Evolutionary conservation across 2,888 invertebrate genomes (phyloP), one percentile per base, ranked within the genome.

Genomic region (Cerceris ruficornis): DNA sequence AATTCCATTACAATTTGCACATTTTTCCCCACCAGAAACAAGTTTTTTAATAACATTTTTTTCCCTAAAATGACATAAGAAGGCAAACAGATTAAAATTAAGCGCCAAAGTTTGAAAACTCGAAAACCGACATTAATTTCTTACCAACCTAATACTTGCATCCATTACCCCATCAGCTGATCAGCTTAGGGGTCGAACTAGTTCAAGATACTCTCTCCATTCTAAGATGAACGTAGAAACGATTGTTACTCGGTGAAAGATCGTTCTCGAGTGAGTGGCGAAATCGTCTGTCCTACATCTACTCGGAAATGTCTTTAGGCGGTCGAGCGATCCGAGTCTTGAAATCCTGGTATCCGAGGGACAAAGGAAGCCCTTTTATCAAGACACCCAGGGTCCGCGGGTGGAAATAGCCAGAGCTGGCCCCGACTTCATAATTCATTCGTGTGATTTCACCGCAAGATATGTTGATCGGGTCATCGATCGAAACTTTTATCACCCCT

Each of bases 391-490:
- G 14, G 28, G 41, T 17, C n/a, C 46, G 4, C 9, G 49, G 14
- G 28, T 15, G 61, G 69, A 49, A 50, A 57, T 28, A 11, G 61
- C 49, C 49, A 43, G 15, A n/a, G 13, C 0, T 7, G 11, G 11
- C 17, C 28, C n/a, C 15, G 59, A 67, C 49, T 66, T 52, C 69
- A 76, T 70, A 71, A 77, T 58, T 55, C 60, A 54, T 49, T 41
- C 43, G 42, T n/a, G 60, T 49, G 77, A 72, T 68, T 76, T 76
- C 55, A 14, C 55, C 17, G 59, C 72, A 50, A 50, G 77, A 76
- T 78, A 77, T 68, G 77, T 76, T 71, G 77, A 78, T 76, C 78
- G 64, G 68, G 49, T 57, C 64, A 78, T 78, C 68, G 72, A 76
- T 78, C 68, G 77, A 13, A 28, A 59, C 54, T 72, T 72, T 68